These are phyloP conservation scores for Synanthedon tipuliformis DNA, from an alignment of 2,888 invertebrate genomes.

Conservation along the genomic window DNA sequence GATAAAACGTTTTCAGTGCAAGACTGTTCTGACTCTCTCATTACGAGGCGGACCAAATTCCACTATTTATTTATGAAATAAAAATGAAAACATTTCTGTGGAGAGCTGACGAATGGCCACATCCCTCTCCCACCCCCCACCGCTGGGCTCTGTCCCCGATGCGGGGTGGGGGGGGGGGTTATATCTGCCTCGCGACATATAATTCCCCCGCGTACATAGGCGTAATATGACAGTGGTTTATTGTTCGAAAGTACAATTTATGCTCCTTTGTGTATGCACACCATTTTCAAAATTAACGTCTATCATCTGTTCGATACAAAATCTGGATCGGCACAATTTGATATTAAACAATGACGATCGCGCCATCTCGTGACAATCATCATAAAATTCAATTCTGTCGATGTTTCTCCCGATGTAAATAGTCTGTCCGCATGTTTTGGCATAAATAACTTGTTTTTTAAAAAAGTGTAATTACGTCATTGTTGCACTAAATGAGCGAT, in stretches of 20 bases:
- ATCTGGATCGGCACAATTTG: too few species aligned
- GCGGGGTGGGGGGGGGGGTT: constrained; percentile 9
- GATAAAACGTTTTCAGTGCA: not conserved
- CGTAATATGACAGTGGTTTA: constrained; percentile 19
- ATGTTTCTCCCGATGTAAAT: too few species aligned
- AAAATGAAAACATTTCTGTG: constrained; percentile 65
- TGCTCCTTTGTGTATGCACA: not conserved
- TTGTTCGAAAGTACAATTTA: constrained; percentile 14
- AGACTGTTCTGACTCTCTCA: constrained; percentile 21
- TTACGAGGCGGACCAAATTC: constrained; percentile 43
- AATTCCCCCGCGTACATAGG: constrained; percentile 8
- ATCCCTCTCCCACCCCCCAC: constrained; percentile 11
- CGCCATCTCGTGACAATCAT: too few species aligned
- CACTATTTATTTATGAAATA: constrained; percentile 66
- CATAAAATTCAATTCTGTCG: too few species aligned
- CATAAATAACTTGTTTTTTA: too few species aligned
- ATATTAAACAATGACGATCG: too few species aligned
- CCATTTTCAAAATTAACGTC: constrained; percentile 16
- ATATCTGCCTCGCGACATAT: constrained; percentile 10
- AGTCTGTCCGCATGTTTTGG: too few species aligned
- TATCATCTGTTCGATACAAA: not conserved
- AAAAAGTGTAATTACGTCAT: too few species aligned
- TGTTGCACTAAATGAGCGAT: too few species aligned
- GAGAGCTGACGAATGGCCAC: constrained; percentile 52
- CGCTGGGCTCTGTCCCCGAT: constrained; percentile 13